Evolutionary conservation across 2,888 invertebrate species (phyloP).

Genomic region (Synanthedon andrenaeformis): DNA sequence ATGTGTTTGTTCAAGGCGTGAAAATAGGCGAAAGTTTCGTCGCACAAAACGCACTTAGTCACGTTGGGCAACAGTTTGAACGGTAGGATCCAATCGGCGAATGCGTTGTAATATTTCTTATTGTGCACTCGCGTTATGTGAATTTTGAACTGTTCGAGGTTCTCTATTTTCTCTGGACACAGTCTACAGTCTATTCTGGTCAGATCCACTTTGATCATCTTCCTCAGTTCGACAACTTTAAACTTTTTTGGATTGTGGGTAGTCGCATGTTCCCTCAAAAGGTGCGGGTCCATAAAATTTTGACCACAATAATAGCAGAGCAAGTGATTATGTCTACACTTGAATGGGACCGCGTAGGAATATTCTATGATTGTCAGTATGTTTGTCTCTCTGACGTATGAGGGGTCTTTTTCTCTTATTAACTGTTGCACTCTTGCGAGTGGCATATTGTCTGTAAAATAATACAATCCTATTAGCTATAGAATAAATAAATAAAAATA

Average conservation of each 20-base stretch:
- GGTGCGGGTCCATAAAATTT: constrained; percentile 28
- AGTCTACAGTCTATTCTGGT: constrained; percentile 49
- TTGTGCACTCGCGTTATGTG: constrained; percentile 36
- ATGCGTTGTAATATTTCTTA: constrained; percentile 44
- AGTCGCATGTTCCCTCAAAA: constrained; percentile 30
- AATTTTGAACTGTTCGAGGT: constrained; percentile 37
- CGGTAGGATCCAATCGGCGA: constrained; percentile 42
- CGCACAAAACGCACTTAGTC: constrained; percentile 42
- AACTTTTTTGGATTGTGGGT: constrained; percentile 43
- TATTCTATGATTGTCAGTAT: constrained; percentile 46
- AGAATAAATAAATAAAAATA: too few species aligned
- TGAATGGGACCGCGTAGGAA: constrained; percentile 53
- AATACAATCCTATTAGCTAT: too few species aligned
- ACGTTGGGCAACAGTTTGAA: constrained; percentile 36
- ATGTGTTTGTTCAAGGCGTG: constrained; percentile 58
- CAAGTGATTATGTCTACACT: constrained; percentile 51
- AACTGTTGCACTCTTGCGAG: constrained; percentile 48
- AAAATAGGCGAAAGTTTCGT: constrained; percentile 39
- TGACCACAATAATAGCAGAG: constrained; percentile 53
- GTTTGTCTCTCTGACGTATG: constrained; percentile 51
- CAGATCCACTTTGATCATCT: constrained; percentile 54
- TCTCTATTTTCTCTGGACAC: constrained; percentile 29
- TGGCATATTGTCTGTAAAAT: constrained; percentile 28
- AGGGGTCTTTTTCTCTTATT: constrained; percentile 45
- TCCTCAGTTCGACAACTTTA: constrained; percentile 46